phyloP scores from a whole-genome alignment of 2,797 vertebrate genomes.

The Acropternis orthonyx region DNA sequence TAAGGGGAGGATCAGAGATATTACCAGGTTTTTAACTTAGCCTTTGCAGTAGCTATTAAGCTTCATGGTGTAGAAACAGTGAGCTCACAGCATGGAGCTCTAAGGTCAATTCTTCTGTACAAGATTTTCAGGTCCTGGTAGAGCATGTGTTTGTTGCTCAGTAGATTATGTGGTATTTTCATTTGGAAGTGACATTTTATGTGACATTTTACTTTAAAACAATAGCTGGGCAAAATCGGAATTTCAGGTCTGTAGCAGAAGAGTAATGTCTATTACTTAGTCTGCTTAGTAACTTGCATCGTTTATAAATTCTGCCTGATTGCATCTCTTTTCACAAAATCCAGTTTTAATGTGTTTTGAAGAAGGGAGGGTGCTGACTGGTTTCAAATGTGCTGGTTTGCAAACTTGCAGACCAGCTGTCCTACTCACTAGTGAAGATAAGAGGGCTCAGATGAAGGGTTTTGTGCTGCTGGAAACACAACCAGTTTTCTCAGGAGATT shows the following conservation, averaged over 20 bases:
- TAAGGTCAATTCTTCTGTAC: neutral
- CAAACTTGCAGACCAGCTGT: constrained; percentile 45
- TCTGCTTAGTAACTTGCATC: neutral
- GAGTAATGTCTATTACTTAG: neutral
- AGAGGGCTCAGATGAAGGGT: constrained; percentile 38
- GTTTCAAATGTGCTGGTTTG: neutral
- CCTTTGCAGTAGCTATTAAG: neutral
- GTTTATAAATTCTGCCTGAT: neutral
- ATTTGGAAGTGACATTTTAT: constrained; percentile 19
- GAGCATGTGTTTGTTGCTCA: neutral
- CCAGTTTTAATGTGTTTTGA: neutral
- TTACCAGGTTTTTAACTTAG: neutral
- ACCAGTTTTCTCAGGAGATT: constrained; percentile 40
- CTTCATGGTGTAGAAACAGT: neutral
- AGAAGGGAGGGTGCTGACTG: constrained; percentile 5
- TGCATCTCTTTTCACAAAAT: constrained; percentile 1
- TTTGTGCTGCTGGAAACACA: constrained; percentile 42
- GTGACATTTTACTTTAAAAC: constrained; percentile 34
- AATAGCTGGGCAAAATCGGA: neutral
- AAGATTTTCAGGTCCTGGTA: neutral
- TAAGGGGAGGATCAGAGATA: neutral
- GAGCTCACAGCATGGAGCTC: neutral
- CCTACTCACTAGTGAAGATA: constrained; percentile 35
- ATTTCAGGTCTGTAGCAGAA: constrained; percentile 2
- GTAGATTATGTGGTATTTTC: neutral